Evolutionary conservation across 2,888 invertebrate species (phyloP).

Genomic region (Euplexia lucipara): DNA sequence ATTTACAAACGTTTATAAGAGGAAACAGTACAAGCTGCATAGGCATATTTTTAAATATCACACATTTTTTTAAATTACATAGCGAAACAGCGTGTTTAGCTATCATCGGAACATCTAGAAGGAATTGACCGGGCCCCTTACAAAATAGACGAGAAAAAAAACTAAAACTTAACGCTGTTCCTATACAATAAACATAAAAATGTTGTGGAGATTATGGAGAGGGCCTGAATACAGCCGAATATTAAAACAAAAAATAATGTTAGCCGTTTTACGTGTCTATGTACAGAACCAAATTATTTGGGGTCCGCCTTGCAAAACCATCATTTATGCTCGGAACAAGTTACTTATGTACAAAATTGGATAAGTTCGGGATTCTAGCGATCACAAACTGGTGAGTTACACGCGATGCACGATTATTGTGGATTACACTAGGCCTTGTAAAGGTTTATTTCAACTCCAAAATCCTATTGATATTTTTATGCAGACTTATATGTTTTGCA

Average conservation of each 20-base stretch:
- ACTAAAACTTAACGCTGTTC: constrained; percentile 84
- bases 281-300: constrained; percentile 56
- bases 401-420: constrained; percentile 38
- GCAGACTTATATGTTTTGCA: constrained; percentile 66
- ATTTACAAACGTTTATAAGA: constrained; percentile 51
- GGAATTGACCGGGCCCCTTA: constrained; percentile 88
- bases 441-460: constrained; percentile 56
- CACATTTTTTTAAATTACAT: constrained; percentile 77
- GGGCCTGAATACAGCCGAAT: constrained; percentile 72
- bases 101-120: constrained; percentile 63
- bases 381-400: constrained; percentile 32
- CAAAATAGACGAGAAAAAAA: constrained; percentile 75
- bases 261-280: constrained; percentile 64
- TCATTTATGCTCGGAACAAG: constrained; percentile 20
- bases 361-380: constrained; percentile 50
- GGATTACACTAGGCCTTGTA: constrained; percentile 59
- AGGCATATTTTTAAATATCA: constrained; percentile 83
- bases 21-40: constrained; percentile 77
- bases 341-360: constrained; percentile 45
- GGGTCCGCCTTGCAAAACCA: constrained; percentile 64
- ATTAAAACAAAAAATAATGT: constrained; percentile 60
- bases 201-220: constrained; percentile 76
- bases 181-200: constrained; percentile 84
- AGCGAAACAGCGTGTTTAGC: constrained; percentile 70
- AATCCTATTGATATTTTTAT: constrained; percentile 65